Percentiles rank a stretch among this genome's conserved stretches.
Conservation (phyloP, 2,113 vertebrate genomes). For the Peucedramus taeniatus region DNA sequence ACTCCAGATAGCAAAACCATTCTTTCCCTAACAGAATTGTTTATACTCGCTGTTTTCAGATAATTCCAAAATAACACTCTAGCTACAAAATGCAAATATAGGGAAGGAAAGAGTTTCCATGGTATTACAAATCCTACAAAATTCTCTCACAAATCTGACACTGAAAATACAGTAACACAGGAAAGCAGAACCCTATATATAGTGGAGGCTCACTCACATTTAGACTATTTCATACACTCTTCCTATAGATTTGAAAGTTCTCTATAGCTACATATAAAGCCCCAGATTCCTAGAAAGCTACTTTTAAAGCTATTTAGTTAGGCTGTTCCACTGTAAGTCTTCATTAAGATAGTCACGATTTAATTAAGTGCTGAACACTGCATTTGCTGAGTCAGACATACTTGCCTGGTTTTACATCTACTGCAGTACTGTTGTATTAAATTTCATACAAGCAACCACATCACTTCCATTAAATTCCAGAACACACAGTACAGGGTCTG, state of each 20-base stretch:
- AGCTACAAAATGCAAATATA: not conserved
- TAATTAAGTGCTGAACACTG: not conserved
- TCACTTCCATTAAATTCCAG: constrained; percentile 38
- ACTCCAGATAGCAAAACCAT: not conserved
- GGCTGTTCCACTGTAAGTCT: not conserved
- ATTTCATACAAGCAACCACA: constrained; percentile 3
- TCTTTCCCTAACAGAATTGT: not conserved
- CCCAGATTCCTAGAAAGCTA: not conserved
- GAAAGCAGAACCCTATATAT: not conserved
- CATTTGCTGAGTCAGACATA: constrained; percentile 38
- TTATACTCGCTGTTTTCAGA: not conserved
- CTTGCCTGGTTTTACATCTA: not conserved
- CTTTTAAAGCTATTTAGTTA: not conserved
- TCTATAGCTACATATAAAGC: not conserved
- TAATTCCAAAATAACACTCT: constrained; percentile 4
- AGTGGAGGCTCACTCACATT: not conserved
- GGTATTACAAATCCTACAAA: not conserved
- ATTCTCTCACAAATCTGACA: not conserved
- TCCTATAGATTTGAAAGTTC: not conserved
- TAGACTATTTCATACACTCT: not conserved
- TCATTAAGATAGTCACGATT: not conserved
- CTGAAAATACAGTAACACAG: not conserved
- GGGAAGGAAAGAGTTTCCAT: not conserved
- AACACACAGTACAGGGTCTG: constrained; percentile 17
- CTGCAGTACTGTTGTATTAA: not conserved